Evolutionary conservation across 2,888 invertebrate species (phyloP), one percentile per base, ranked within the genome.

Genomic region (Drosophila pseudotalamancana): DNA sequence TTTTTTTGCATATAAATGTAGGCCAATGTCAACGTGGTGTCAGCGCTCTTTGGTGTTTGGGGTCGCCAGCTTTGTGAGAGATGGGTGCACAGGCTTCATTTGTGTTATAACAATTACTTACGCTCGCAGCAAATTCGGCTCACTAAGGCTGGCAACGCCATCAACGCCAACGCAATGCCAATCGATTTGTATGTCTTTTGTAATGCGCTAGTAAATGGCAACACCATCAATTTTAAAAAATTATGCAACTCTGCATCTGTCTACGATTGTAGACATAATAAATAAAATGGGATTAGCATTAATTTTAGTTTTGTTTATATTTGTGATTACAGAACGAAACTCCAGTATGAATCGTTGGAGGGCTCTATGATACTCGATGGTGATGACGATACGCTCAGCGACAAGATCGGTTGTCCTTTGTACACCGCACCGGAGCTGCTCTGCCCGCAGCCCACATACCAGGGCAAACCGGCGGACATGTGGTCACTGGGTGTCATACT

Each of bases 401-500:
- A 91, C 56, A 91, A 91, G 74, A 91, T 91, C 56, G 91, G 91
- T 12, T 91, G 91, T 14, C 91, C 91, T 0, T 62, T 91, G 8
- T 91, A 91, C 46, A 91, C 91, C 4, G 91, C 91, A 11, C 91
- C 91, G 5, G 91, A 91, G 59, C 49, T 91, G 4, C 78, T 91
- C 0, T 90, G 90, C 32, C 89, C 90, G 0, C 87, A 89, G 67
- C 89, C 90, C 3, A 91, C 89, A 2, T 91, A 91, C 45, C 85
- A 86, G 37, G 91, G 91, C 12, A 90, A 91, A 50, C 90, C 91
- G 4, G 90, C 91, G 19, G 91, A 91, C 57, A 90, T 91, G 87
- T 91, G 91, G 91, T 90, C 91, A 0, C 68, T 91, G 12, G 91
- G 91, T 11, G 91, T 91, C 2, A 90, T 91, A 37, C 77, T 91